Evolutionary conservation across 2,888 invertebrate genomes (phyloP).

Genomic region (Plagiodera versicolora): DNA sequence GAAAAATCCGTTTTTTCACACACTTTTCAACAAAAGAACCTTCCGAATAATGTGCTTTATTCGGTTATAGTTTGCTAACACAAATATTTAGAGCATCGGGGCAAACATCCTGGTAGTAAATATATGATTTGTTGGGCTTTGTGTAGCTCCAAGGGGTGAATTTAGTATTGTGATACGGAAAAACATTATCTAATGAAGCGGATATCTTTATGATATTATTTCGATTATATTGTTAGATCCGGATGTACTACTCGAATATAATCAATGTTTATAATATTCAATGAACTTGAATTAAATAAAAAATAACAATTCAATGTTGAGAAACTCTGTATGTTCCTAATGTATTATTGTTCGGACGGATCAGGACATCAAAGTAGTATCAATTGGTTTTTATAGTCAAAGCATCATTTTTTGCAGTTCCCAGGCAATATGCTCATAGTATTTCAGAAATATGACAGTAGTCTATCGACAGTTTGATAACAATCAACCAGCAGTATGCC

Average conservation of each 20-base stretch:
- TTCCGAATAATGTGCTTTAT: conserved; percentile 43
- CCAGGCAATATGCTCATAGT: no score
- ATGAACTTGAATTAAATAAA: not conserved
- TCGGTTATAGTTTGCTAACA: conserved; percentile 43
- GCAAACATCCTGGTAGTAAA: conserved; percentile 47
- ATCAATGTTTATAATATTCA: not conserved
- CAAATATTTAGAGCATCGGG: conserved; percentile 46
- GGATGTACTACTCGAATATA: conserved; percentile 12
- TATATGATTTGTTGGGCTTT: conserved; percentile 37
- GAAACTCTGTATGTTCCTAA: no score
- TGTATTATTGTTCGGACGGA: no score
- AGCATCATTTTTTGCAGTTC: no score
- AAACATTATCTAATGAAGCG: conserved; percentile 32
- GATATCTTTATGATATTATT: conserved; percentile 28
- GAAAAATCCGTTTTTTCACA: conserved; percentile 44
- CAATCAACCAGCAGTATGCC: no score
- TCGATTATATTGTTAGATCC: conserved; percentile 22
- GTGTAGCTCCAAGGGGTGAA: conserved; percentile 37
- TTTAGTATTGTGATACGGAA: conserved; percentile 21
- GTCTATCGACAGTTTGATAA: no score
- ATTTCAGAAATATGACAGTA: no score
- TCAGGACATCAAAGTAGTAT: no score
- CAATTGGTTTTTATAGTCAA: no score
- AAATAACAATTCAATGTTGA: no score
- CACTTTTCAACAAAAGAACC: conserved; percentile 41